A percentile compares a stretch with the other conserved stretches of the same genome.
phyloP scores from a whole-genome alignment of 1,140 invertebrate genomes.

The Aphaenogaster floridana region DNA sequence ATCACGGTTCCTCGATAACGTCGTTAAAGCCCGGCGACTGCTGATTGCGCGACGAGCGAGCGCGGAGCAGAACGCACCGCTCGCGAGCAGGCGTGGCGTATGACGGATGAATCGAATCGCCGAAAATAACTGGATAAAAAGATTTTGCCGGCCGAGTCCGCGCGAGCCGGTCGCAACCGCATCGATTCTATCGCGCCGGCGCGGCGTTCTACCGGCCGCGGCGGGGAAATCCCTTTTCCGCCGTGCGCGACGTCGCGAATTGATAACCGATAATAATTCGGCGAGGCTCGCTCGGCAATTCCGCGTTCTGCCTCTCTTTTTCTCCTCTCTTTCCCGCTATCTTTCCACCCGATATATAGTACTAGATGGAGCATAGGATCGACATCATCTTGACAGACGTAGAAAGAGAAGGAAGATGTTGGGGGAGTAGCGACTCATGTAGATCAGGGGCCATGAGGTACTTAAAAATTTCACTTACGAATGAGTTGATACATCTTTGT shows the following conservation, averaged over 20 bases:
- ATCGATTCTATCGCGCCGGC: conserved; percentile 1
- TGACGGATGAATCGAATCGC: conserved; percentile 72
- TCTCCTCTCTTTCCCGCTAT: neutral
- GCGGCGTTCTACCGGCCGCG: neutral
- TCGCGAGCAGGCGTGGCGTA: conserved; percentile 46
- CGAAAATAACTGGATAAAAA: conserved; percentile 75
- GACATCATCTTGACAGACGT: no score
- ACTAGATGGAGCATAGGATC: no score
- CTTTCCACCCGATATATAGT: no score
- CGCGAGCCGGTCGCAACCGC: conserved; percentile 21
- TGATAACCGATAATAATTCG: conserved; percentile 65
- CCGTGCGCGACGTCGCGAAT: conserved; percentile 41
- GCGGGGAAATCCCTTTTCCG: conserved; percentile 61
- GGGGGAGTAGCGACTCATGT: no score
- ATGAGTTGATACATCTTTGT: no score
- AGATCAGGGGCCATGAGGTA: no score
- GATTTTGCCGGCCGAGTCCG: conserved; percentile 44
- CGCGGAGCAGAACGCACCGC: conserved; percentile 21
- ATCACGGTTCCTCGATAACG: conserved; percentile 75
- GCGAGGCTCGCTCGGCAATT: conserved; percentile 53
- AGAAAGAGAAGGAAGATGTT: no score
- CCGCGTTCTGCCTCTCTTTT: conserved; percentile 19
- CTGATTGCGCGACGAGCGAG: conserved; percentile 71
- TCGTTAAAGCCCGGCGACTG: conserved; percentile 70
- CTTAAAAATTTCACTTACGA: no score